Conservation (phyloP, 2,113 vertebrate genomes). For the Poeciliopsis prolifica region DNA sequence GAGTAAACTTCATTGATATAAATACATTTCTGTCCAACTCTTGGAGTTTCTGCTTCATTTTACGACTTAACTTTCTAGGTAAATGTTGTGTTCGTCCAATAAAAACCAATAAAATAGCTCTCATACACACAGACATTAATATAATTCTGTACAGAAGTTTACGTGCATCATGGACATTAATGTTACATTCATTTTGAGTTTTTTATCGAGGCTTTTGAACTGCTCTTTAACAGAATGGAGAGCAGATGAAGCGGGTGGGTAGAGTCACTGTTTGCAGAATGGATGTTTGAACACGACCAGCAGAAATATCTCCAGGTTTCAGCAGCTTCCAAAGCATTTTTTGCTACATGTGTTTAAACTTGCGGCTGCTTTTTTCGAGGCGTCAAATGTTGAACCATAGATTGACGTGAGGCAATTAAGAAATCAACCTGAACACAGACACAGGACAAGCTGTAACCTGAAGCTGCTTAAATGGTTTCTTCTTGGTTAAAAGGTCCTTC, state of each 20-base stretch:
- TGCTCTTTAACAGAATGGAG: too few species aligned
- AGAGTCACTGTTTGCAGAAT: not conserved
- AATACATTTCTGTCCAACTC: too few species aligned
- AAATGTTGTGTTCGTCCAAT: not conserved
- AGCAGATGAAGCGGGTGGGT: not conserved
- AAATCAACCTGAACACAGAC: not conserved
- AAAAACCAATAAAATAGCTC: too few species aligned
- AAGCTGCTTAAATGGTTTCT: not conserved
- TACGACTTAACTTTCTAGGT: not conserved
- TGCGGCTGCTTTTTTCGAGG: not conserved
- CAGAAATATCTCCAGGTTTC: not conserved
- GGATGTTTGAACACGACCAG: slow-evolving; percentile 13
- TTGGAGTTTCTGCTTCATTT: too few species aligned
- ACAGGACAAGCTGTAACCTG: not conserved
- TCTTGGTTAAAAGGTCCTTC: not conserved
- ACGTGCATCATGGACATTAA: too few species aligned
- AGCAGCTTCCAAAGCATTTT: not conserved
- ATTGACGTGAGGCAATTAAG: not conserved
- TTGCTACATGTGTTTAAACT: slow-evolving; percentile 30
- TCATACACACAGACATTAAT: too few species aligned
- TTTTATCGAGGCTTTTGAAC: too few species aligned
- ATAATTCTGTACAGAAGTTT: too few species aligned
- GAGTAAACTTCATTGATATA: too few species aligned
- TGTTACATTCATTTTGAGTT: too few species aligned
- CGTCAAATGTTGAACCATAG: not conserved